These are phyloP conservation scores for Steatornis caripensis DNA, from an alignment of 2,113 vertebrate genomes.

Conservation along the genomic window DNA sequence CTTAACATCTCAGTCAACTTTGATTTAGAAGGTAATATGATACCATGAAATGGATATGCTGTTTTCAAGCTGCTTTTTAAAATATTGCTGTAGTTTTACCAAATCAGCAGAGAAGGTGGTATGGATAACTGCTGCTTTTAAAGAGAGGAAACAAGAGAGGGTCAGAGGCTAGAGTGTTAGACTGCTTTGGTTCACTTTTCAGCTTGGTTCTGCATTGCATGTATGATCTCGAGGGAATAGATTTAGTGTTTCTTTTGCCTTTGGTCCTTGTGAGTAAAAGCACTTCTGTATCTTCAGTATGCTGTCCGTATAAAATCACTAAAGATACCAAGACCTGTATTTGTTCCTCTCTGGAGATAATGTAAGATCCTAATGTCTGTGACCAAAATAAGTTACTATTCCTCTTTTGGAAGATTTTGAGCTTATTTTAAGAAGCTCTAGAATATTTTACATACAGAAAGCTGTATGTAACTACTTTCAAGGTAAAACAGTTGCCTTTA, in stretches of 20 bases:
- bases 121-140: not conserved
- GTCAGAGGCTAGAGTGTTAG: not conserved
- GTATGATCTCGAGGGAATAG: not conserved
- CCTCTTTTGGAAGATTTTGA: not conserved
- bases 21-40: not conserved
- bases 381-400: not conserved
- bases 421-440: not conserved
- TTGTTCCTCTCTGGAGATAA: not conserved
- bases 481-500: not conserved
- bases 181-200: not conserved
- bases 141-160: not conserved
- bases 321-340: not conserved
- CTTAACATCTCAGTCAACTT: not conserved
- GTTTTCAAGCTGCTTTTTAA: not conserved
- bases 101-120: not conserved
- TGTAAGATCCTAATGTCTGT: not conserved
- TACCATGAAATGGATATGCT: not conserved
- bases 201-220: not conserved
- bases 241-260: not conserved
- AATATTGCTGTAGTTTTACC: not conserved
- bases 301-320: not conserved
- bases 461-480: not conserved
- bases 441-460: not conserved
- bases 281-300: not conserved
- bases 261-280: not conserved